Conservation (phyloP, 2,888 invertebrate species). For the Melitaea athalia region DNA sequence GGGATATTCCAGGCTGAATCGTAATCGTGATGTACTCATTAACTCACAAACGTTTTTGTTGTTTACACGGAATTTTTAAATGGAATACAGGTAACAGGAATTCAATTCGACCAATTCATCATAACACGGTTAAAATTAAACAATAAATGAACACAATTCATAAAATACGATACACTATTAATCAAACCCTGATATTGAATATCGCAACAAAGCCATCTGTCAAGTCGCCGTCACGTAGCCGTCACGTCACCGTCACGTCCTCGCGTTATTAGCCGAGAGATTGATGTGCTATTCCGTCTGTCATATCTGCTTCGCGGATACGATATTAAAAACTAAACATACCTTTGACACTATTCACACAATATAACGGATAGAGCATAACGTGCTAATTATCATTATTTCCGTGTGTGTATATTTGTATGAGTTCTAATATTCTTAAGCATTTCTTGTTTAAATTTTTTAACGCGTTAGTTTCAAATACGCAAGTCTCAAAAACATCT, state of each 20-base stretch:
- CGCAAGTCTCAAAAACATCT: too few relatives aligned
- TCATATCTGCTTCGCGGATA: constrained; percentile 1
- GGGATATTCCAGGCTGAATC: too few relatives aligned
- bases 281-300: constrained; percentile 12
- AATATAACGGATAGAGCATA: too few relatives aligned
- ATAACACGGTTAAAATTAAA: not conserved
- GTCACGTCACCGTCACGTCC: not conserved
- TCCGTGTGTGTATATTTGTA: too few relatives aligned
- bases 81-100: not conserved
- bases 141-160: not conserved
- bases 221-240: constrained; percentile 15
- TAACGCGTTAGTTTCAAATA: too few relatives aligned
- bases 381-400: too few relatives aligned
- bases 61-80: too few relatives aligned
- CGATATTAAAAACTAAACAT: constrained; percentile 5
- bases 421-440: too few relatives aligned
- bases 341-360: not conserved
- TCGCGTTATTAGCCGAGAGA: constrained; percentile 11
- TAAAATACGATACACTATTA: constrained; percentile 15
- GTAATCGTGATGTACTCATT: too few relatives aligned
- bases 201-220: constrained; percentile 17
- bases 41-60: too few relatives aligned
- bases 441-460: too few relatives aligned
- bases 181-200: constrained; percentile 27
- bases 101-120: not conserved